These are phyloP conservation scores for Emydoidea blandingii DNA, from an alignment of 2,797 vertebrate genomes.

Conservation along the genomic window DNA sequence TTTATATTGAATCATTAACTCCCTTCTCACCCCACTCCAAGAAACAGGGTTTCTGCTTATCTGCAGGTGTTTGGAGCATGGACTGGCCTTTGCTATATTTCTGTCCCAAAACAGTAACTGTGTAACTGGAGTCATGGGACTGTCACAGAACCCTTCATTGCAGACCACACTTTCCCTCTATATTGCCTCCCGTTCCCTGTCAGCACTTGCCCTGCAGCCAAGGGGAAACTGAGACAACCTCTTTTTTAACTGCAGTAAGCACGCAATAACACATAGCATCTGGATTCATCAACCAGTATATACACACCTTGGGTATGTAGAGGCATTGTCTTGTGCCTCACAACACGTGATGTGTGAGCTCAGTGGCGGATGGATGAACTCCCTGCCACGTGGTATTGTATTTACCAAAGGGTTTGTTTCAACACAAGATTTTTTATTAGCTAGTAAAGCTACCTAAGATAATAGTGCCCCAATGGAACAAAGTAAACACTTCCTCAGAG, in stretches of 20 bases:
- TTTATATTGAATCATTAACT: background rate
- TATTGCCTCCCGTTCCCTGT: background rate
- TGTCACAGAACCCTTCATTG: conserved; percentile 53
- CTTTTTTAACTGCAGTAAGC: background rate
- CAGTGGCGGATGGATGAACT: background rate
- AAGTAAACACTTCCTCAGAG: background rate
- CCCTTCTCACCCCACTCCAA: background rate
- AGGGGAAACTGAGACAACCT: background rate
- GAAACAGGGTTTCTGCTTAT: background rate
- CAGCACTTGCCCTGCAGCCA: background rate
- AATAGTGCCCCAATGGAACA: background rate
- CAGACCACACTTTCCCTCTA: conserved; percentile 40
- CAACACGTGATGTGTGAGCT: background rate
- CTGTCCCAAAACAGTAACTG: conserved; percentile 55
- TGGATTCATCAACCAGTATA: background rate
- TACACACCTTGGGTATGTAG: conserved; percentile 35
- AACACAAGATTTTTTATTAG: background rate
- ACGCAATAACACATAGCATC: background rate
- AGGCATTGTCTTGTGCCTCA: conserved; percentile 36
- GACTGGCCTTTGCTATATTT: background rate
- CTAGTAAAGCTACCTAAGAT: background rate
- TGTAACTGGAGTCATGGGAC: conserved; percentile 41
- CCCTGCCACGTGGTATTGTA: background rate
- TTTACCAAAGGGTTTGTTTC: background rate
- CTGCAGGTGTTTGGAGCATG: background rate